A percentile compares a stretch with the other conserved stretches of the same genome.
phyloP scores from a whole-genome alignment of 2,888 invertebrate genomes.

The Baronia brevicornis region DNA sequence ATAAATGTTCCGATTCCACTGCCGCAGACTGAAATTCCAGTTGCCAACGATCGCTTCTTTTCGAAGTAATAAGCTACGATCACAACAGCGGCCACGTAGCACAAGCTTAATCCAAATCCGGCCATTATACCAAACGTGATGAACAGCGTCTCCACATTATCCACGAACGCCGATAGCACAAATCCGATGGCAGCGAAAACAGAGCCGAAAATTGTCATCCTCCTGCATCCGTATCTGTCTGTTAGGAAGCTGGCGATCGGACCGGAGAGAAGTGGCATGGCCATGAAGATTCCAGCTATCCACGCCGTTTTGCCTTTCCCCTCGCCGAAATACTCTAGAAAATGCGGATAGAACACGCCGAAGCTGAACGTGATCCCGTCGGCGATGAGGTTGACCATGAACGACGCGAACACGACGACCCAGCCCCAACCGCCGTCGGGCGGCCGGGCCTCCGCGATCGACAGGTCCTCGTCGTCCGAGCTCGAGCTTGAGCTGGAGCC shows the following conservation, averaged over 20 bases:
- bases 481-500: conserved; percentile 61
- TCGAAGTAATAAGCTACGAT: conserved; percentile 94
- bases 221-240: conserved; percentile 87
- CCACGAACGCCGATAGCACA: conserved; percentile 83
- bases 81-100: conserved; percentile 93
- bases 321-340: conserved; percentile 88
- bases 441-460: conserved; percentile 80
- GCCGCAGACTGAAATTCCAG: conserved; percentile 90
- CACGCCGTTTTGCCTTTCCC: conserved; percentile 91
- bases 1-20: conserved; percentile 92
- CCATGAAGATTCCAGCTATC: conserved; percentile 93
- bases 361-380: conserved; percentile 96
- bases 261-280: conserved; percentile 90
- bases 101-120: conserved; percentile 89
- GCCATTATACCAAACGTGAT: conserved; percentile 89
- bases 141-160: conserved; percentile 85
- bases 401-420: conserved; percentile 92
- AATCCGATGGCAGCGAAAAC: conserved; percentile 85
- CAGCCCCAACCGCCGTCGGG: conserved; percentile 96
- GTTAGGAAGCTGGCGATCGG: conserved; percentile 90
- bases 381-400: conserved; percentile 92
- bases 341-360: conserved; percentile 91
- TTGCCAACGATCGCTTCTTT: conserved; percentile 87
- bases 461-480: conserved; percentile 77
- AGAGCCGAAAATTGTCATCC: conserved; percentile 86